Conservation (phyloP, 2,113 vertebrate species). For the Clupea harengus region DNA sequence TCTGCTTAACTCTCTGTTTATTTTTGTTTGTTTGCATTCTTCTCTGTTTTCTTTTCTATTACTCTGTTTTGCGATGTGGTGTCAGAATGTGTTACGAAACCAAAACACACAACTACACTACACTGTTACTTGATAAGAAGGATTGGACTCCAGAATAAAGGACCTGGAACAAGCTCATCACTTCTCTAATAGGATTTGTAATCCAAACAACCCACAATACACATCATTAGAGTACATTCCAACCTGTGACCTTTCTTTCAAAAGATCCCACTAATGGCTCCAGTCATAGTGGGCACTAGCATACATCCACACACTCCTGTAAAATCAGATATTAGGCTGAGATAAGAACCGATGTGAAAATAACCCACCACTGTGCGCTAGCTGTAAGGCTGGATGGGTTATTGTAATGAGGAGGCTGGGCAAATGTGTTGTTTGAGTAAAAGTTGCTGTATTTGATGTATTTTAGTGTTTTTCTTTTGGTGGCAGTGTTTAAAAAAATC, state of each 20-base stretch:
- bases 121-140: not conserved
- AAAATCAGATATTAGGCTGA: not conserved
- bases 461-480: too few species aligned
- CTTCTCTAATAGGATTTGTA: not conserved
- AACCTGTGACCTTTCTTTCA: not conserved
- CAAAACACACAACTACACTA: not conserved
- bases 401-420: too few species aligned
- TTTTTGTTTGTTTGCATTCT: not conserved
- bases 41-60: not conserved
- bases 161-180: not conserved
- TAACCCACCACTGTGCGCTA: too few species aligned
- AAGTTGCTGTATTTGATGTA: too few species aligned
- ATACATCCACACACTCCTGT: not conserved
- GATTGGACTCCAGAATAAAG: not conserved
- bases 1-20: not conserved
- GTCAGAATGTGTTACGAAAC: too few species aligned
- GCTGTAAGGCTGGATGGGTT: too few species aligned
- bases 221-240: not conserved
- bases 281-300: not conserved
- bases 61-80: not conserved
- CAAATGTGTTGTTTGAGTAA: too few species aligned
- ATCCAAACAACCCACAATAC: not conserved
- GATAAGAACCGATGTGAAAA: not conserved
- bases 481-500: too few species aligned
- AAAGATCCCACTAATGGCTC: not conserved